These are phyloP conservation scores for Diarsia dahlii DNA, from an alignment of 2,888 invertebrate species.

Conservation along the genomic window DNA sequence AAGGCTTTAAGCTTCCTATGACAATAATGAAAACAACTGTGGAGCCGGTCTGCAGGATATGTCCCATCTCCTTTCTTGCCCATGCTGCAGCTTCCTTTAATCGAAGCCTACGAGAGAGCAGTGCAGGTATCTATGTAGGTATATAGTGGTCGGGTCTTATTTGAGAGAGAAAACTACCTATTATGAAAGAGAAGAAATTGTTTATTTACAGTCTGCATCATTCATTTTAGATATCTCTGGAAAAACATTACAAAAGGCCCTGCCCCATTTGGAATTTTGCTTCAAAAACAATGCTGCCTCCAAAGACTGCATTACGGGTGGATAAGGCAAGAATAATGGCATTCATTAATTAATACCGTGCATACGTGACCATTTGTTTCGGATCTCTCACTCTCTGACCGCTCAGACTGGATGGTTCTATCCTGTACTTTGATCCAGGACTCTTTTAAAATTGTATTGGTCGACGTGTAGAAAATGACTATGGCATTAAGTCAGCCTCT, in stretches of 20 bases:
- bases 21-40: neutral
- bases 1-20: neutral
- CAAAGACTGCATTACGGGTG: conserved; percentile 54
- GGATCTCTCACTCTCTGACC: conserved; percentile 62
- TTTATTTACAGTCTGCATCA: neutral
- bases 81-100: neutral
- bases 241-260: neutral
- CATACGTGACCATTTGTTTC: conserved; percentile 64
- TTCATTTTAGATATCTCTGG: neutral
- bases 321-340: conserved; percentile 75
- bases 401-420: conserved; percentile 49
- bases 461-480: neutral
- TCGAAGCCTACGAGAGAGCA: neutral
- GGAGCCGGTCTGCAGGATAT: neutral
- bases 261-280: conserved; percentile 48
- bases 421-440: conserved; percentile 24
- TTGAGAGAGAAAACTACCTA: neutral
- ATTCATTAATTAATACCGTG: conserved; percentile 77
- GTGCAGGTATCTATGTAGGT: too few relatives aligned
- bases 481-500: neutral
- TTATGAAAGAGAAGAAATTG: neutral
- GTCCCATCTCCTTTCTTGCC: neutral
- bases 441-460: neutral
- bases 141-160: neutral
- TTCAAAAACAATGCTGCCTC: conserved; percentile 55